phyloP scores from a whole-genome alignment of 2,888 invertebrate species.

The Heliothis peltigera region DNA sequence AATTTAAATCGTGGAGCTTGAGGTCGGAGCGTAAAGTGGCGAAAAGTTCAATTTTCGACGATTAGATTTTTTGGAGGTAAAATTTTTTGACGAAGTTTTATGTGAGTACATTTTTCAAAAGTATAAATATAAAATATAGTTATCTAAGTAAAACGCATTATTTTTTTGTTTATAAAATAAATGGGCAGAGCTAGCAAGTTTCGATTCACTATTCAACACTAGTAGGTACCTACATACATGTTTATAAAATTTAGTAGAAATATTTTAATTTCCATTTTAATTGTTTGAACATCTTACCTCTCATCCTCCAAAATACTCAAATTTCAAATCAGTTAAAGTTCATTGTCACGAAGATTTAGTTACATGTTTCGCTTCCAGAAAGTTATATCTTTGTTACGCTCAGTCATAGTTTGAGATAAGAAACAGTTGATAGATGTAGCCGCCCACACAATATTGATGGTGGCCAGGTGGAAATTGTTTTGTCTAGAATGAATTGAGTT shows the following conservation, averaged over 20 bases:
- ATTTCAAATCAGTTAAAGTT: background rate
- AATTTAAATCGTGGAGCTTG: slow-evolving; percentile 44
- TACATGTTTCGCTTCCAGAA: slow-evolving; percentile 27
- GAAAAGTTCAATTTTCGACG: slow-evolving; percentile 14
- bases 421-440: slow-evolving; percentile 51
- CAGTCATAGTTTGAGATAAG: slow-evolving; percentile 52
- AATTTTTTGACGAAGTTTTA: background rate
- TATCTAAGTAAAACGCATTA: no score
- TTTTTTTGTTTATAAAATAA: no score
- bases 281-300: background rate
- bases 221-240: no score
- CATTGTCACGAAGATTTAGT: background rate
- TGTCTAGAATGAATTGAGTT: slow-evolving; percentile 15
- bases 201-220: no score
- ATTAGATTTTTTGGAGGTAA: slow-evolving; percentile 10
- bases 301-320: no score
- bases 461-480: slow-evolving; percentile 32
- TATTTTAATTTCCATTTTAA: no score
- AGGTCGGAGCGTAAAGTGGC: slow-evolving; percentile 6
- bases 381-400: slow-evolving; percentile 2
- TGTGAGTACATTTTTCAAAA: no score
- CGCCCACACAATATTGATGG: slow-evolving; percentile 27
- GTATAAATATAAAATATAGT: no score
- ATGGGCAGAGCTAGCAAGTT: no score
- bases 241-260: no score